phyloP scores from a whole-genome alignment of 2,113 vertebrate species.

The Canis aureus region DNA sequence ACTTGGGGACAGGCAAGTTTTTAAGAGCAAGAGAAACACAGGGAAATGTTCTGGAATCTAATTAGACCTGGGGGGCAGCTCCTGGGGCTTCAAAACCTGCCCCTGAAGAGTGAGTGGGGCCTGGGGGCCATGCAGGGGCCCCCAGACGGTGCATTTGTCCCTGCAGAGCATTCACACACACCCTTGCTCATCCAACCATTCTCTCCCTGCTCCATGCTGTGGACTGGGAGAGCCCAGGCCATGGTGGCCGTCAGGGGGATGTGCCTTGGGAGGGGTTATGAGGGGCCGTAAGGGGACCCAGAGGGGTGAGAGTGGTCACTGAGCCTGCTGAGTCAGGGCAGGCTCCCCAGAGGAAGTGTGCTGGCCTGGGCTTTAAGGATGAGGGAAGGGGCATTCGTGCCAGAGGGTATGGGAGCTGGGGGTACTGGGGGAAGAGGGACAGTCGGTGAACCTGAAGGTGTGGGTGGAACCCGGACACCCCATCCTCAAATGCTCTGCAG shows the following conservation, averaged over 20 bases:
- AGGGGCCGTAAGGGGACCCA: neutral
- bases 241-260: rapidly evolving
- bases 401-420: rapidly evolving
- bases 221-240: neutral
- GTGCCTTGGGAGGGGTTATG: neutral
- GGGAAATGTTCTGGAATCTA: neutral
- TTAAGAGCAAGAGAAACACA: conserved; percentile 7
- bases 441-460: neutral
- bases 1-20: neutral
- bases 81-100: neutral
- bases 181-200: too few species aligned
- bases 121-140: neutral
- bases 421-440: rapidly evolving
- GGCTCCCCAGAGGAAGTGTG: neutral
- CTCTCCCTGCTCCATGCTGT: neutral
- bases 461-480: rapidly evolving
- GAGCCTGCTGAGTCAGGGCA: neutral
- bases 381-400: neutral
- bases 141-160: rapidly evolving
- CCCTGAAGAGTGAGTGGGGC: neutral
- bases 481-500: neutral
- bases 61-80: neutral
- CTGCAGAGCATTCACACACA: neutral
- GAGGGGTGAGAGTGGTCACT: rapidly evolving
- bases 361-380: neutral